Conservation (phyloP, 2,888 invertebrate genomes). For the Erebia epiphron region DNA sequence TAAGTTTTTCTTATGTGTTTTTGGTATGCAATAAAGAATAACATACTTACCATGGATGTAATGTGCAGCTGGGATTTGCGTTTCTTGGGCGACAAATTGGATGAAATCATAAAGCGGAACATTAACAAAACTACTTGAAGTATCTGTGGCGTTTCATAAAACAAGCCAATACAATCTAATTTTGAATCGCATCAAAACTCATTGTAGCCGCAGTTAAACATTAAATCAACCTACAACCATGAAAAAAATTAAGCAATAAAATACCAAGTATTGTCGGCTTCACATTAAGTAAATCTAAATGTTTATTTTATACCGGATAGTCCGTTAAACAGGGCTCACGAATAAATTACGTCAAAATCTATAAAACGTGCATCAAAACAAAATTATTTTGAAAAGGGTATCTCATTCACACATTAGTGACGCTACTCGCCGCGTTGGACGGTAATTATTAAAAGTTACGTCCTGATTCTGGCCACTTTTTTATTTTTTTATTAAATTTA, state of each 20-base stretch:
- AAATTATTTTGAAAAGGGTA: slow-evolving; percentile 72
- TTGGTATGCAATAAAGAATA: too few species aligned
- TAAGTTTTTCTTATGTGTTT: too few species aligned
- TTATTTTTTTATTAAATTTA: slow-evolving; percentile 55
- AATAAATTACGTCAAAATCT: slow-evolving; percentile 76
- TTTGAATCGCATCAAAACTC: too few species aligned
- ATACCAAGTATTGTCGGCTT: slow-evolving; percentile 30
- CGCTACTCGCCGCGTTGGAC: slow-evolving; percentile 71
- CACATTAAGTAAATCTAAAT: slow-evolving; percentile 44
- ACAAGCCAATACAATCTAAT: too few species aligned
- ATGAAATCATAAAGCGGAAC: too few species aligned
- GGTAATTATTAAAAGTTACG: slow-evolving; percentile 77
- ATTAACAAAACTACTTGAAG: too few species aligned
- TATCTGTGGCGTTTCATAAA: too few species aligned
- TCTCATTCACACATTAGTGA: slow-evolving; percentile 77
- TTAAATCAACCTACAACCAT: background rate
- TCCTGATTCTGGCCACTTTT: slow-evolving; percentile 53
- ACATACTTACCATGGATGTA: too few species aligned
- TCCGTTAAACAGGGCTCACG: slow-evolving; percentile 59
- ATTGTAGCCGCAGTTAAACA: background rate
- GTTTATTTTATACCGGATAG: slow-evolving; percentile 52
- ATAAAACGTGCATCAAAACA: slow-evolving; percentile 75
- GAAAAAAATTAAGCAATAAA: slow-evolving; percentile 36
- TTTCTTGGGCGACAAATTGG: too few species aligned
- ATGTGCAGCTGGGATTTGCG: too few species aligned